phyloP scores from a whole-genome alignment of 1,140 invertebrate species.

The Aethina tumida region DNA sequence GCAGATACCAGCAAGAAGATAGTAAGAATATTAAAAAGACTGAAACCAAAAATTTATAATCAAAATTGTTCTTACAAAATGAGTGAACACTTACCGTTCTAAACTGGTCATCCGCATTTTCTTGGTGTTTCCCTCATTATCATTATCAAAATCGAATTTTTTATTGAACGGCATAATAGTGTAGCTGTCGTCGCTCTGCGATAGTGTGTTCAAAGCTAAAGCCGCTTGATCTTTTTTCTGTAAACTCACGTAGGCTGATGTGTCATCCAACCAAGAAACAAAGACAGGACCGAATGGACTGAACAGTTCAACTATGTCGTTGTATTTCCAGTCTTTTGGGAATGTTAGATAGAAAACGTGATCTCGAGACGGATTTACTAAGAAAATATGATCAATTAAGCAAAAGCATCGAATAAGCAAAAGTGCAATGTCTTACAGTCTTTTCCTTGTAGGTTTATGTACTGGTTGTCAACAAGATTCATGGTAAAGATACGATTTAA shows the following conservation, averaged over 20 bases:
- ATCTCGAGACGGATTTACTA: constrained; percentile 59
- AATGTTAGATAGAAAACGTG: constrained; percentile 76
- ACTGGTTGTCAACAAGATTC: constrained; percentile 56
- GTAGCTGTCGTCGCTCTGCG: constrained; percentile 29
- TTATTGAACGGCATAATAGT: constrained; percentile 25
- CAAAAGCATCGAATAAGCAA: constrained; percentile 16
- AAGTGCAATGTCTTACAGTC: constrained; percentile 28
- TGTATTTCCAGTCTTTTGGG: constrained; percentile 62
- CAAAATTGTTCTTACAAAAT: too few relatives aligned
- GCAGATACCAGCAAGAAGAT: too few relatives aligned
- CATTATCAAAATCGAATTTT: too few relatives aligned
- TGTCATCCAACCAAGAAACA: constrained; percentile 31
- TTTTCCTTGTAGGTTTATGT: constrained; percentile 56
- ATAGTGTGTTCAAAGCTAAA: constrained; percentile 26
- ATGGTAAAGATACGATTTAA: constrained; percentile 49
- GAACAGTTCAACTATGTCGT: constrained; percentile 61
- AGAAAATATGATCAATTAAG: constrained; percentile 34
- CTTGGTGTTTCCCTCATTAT: too few relatives aligned
- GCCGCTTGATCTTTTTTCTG: constrained; percentile 27
- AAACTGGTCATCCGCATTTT: too few relatives aligned
- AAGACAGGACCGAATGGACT: constrained; percentile 36
- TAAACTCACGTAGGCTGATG: constrained; percentile 33
- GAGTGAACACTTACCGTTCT: too few relatives aligned
- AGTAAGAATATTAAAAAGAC: too few relatives aligned
- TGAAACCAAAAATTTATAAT: too few relatives aligned